Evolutionary conservation across 35 echinoderm and acorn worm genomes (phyloP), one percentile per base, ranked within the genome.

Genomic region (Ptychodera flava): DNA sequence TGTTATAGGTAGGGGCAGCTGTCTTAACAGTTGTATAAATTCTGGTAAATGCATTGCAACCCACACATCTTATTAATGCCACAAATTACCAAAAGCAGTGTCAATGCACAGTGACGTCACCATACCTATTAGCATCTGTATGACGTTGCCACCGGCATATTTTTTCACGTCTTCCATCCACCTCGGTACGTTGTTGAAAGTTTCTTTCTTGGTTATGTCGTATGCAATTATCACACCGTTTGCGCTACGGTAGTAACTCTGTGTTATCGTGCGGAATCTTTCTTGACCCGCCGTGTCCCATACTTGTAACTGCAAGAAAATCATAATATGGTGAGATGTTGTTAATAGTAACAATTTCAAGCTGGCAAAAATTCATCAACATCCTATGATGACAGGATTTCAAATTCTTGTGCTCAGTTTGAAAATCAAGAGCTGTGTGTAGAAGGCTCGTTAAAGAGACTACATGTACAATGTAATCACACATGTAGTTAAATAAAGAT

Each of bases 141-240:
- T 80, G 30, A 99, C 90, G 64, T 91, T 89, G 33, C 87, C 86
- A 16, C 96, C 96, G 16, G 96, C 96, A 91, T 99, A 99, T 77
- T 99, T 99, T 36, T 94, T 87, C 28, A 99, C 96, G 91, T 99
- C 96, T 90, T 99, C 96, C 64, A 99, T 99, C 96, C 96, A 99
- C 45, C 93, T 77, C 37, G 96, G 90, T 35, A 99, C 93, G 38
- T 94, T 99, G 52, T 91, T 90, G 77, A 99, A 99, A 16, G 96
- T 94, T 90, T 99, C 96, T 88, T 99, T 99, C 82, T 99, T 99
- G 32, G 96, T 92, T 76, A 99, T 99, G 33, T 99, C 96, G 86
- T 99, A 99, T 22, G 96, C 96, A 31, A 99, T 94, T 33, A 99
- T 92, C 78, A 99, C 96, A 35, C 96, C 96, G 83, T 94, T 99